A percentile compares a stretch with the other conserved stretches of the same genome.
These are phyloP conservation scores for Tor tambroides DNA, from an alignment of 2,113 vertebrate species.

Conservation along the genomic window DNA sequence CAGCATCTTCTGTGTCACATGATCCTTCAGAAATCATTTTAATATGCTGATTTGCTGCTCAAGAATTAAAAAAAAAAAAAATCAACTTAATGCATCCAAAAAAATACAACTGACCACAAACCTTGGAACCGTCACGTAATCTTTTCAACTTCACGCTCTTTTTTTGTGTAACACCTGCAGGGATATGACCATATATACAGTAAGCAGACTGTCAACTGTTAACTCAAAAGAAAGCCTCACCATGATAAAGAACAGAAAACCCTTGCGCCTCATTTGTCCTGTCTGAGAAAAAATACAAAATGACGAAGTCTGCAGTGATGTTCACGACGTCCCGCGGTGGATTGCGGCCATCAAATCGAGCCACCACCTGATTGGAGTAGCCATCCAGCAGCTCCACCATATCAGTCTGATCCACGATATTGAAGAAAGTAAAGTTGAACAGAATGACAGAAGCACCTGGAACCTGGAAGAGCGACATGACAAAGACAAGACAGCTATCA, in stretches of 20 bases:
- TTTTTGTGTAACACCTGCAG: no score
- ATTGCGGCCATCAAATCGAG: constrained; percentile 86
- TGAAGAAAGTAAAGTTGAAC: constrained; percentile 93
- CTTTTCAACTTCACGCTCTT: no score
- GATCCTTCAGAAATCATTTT: neutral
- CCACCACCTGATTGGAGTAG: constrained; percentile 86
- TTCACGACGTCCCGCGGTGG: constrained; percentile 84
- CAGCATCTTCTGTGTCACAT: no score
- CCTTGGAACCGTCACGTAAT: no score
- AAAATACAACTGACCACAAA: no score
- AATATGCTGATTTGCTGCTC: neutral
- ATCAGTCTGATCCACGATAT: constrained; percentile 91
- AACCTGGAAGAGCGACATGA: constrained; percentile 61
- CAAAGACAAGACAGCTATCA: neutral
- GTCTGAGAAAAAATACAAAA: constrained; percentile 96
- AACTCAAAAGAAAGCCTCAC: no score
- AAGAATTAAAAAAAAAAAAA: no score
- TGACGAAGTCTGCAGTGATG: constrained; percentile 88
- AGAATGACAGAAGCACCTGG: constrained; percentile 83
- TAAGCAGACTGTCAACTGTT: no score
- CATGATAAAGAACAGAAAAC: constrained; percentile 90
- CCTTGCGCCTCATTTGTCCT: constrained; percentile 92
- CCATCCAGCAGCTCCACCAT: constrained; percentile 96
- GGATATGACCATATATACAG: no score
- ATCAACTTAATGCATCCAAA: no score